Evolutionary conservation across 2,797 vertebrate species (phyloP).

Genomic region (Melanotaenia boesemani): DNA sequence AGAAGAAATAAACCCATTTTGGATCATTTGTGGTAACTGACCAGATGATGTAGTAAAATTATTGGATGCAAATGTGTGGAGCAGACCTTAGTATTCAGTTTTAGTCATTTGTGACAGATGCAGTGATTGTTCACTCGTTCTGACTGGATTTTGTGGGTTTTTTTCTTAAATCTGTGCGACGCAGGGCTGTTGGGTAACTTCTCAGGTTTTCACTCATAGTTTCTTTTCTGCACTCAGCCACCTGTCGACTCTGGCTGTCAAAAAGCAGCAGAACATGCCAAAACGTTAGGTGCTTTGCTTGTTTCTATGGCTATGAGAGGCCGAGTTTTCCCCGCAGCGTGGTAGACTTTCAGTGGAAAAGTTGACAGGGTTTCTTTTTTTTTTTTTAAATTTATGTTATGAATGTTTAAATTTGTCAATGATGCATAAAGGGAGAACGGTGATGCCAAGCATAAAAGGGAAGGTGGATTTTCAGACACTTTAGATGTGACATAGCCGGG

Average conservation of each 20-base stretch:
- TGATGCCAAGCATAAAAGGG: conserved; percentile 57
- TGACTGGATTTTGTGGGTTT: background rate
- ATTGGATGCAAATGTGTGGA: conserved; percentile 20
- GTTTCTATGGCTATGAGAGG: conserved; percentile 48
- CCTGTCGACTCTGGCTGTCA: conserved; percentile 47
- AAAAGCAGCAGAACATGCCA: conserved; percentile 75
- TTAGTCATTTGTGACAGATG: conserved; percentile 8
- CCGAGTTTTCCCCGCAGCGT: conserved; percentile 28
- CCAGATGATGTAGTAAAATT: background rate
- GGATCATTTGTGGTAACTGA: background rate
- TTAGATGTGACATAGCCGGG: conserved; percentile 53
- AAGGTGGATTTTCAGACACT: conserved; percentile 51
- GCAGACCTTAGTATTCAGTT: conserved; percentile 28
- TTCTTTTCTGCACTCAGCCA: conserved; percentile 47
- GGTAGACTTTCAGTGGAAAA: background rate
- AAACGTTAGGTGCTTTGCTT: conserved; percentile 74
- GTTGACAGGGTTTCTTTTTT: background rate
- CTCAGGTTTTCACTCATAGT: conserved; percentile 78
- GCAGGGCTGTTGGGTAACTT: conserved; percentile 59
- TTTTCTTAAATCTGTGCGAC: background rate
- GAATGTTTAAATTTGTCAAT: conserved; percentile 48
- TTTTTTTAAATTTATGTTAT: background rate
- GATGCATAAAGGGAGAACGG: conserved; percentile 57
- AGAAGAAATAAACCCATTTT: background rate
- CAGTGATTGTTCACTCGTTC: conserved; percentile 1